phyloP scores from a whole-genome alignment of 2,888 invertebrate species.

The Drosophila quinaria region DNA sequence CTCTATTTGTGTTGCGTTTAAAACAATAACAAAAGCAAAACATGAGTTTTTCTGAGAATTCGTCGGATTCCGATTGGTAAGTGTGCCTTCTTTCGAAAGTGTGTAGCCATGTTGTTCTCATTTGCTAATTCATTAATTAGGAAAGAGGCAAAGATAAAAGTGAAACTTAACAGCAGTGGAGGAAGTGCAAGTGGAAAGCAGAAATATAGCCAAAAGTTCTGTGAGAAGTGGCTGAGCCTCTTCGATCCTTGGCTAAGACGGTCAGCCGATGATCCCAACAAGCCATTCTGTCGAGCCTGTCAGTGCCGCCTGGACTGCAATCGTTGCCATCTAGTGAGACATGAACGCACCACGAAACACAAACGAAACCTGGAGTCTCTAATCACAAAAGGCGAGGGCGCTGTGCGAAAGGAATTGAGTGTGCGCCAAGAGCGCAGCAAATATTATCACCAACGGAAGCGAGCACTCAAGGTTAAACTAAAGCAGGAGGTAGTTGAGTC shows the following conservation, averaged over 20 bases:
- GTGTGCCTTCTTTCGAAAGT: neutral
- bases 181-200: constrained; percentile 55
- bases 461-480: constrained; percentile 26
- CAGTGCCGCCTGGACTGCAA: constrained; percentile 83
- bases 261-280: constrained; percentile 76
- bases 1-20: neutral
- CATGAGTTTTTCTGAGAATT: constrained; percentile 83
- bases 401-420: constrained; percentile 75
- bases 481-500: constrained; percentile 22
- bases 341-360: constrained; percentile 83
- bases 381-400: constrained; percentile 79
- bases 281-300: constrained; percentile 83
- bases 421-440: constrained; percentile 82
- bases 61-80: constrained; percentile 83
- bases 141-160: constrained; percentile 80
- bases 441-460: constrained; percentile 79
- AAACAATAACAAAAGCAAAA: constrained; percentile 20
- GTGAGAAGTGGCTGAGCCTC: constrained; percentile 83
- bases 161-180: constrained; percentile 37
- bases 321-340: constrained; percentile 83
- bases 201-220: constrained; percentile 83
- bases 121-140: constrained; percentile 47
- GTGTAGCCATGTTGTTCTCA: neutral
- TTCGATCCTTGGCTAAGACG: constrained; percentile 83
- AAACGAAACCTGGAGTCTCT: constrained; percentile 79